Conservation (phyloP, 2,797 vertebrate species). For the Myripristis jacobus region DNA sequence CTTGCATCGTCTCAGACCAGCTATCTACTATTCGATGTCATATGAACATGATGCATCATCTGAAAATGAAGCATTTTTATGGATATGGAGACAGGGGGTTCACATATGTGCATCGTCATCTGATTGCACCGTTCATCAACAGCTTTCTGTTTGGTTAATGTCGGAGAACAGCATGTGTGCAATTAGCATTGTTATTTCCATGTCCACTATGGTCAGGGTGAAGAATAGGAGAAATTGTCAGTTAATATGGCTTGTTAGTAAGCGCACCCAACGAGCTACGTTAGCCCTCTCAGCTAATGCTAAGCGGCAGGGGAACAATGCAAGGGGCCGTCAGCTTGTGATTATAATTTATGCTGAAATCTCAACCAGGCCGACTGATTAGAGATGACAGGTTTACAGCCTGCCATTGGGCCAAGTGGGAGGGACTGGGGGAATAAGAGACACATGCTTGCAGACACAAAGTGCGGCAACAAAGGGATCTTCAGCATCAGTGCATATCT, state of each 20-base stretch:
- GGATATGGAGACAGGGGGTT: not conserved
- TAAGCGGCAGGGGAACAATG: constrained; percentile 55
- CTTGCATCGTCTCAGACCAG: not conserved
- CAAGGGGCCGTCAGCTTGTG: constrained; percentile 60
- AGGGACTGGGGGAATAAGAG: not conserved
- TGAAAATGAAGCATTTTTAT: not conserved
- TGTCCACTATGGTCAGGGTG: not conserved
- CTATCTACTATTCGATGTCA: not conserved
- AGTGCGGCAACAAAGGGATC: constrained; percentile 53
- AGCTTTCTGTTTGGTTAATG: not conserved
- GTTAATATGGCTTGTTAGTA: constrained; percentile 21
- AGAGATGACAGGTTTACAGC: constrained; percentile 85
- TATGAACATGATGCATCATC: not conserved
- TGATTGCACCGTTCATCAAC: not conserved
- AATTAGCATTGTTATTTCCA: not conserved
- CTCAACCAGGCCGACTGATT: constrained; percentile 83
- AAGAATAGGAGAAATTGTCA: constrained; percentile 6
- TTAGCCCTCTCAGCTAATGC: constrained; percentile 45
- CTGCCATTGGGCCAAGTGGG: constrained; percentile 74
- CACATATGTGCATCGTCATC: not conserved
- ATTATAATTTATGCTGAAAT: constrained; percentile 84
- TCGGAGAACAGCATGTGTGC: not conserved
- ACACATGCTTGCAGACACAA: constrained; percentile 53
- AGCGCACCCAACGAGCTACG: constrained; percentile 2
- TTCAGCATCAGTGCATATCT: not conserved